Percentiles rank a stretch among this genome's conserved stretches.
Evolutionary conservation across 1,140 invertebrate species (phyloP).

Genomic region (Formica exsecta): DNA sequence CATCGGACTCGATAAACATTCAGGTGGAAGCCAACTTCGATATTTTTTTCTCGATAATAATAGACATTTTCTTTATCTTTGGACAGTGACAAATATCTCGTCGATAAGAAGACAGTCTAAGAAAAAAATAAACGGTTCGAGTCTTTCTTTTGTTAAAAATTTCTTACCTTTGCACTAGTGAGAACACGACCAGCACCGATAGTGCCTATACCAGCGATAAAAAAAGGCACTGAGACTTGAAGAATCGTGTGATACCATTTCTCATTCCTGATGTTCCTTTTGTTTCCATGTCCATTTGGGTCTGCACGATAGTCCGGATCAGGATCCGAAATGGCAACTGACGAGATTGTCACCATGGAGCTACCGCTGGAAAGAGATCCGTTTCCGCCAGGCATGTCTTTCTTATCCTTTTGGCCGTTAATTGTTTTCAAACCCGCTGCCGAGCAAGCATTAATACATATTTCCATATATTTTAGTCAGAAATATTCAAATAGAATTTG

Average conservation of each 20-base stretch:
- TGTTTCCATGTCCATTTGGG: slow-evolving; percentile 55
- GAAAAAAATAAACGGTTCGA: slow-evolving; percentile 11
- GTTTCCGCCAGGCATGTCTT: slow-evolving; percentile 48
- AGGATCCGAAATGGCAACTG: slow-evolving; percentile 79
- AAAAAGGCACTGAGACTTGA: slow-evolving; percentile 97
- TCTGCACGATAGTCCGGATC: slow-evolving; percentile 75
- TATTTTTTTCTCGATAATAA: not conserved
- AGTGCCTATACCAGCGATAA: slow-evolving; percentile 97
- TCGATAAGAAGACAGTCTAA: slow-evolving; percentile 18
- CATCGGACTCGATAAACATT: slow-evolving; percentile 40
- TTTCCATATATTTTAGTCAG: not conserved
- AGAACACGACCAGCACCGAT: slow-evolving; percentile 96
- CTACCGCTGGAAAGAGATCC: slow-evolving; percentile 83
- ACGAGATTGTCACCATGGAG: slow-evolving; percentile 83
- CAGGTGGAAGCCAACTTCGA: not conserved
- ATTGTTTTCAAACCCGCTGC: slow-evolving; percentile 77
- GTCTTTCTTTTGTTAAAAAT: not conserved
- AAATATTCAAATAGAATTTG: slow-evolving; percentile 2
- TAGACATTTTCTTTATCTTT: slow-evolving; percentile 39
- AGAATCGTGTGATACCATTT: slow-evolving; percentile 92
- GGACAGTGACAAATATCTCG: slow-evolving; percentile 17
- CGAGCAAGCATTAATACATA: slow-evolving; percentile 52
- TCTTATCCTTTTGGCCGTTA: slow-evolving; percentile 61
- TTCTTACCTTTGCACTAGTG: slow-evolving; percentile 92
- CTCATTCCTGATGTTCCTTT: slow-evolving; percentile 87